Conservation (phyloP, 1,140 invertebrate genomes). For the Rhagoletis pomonella region DNA sequence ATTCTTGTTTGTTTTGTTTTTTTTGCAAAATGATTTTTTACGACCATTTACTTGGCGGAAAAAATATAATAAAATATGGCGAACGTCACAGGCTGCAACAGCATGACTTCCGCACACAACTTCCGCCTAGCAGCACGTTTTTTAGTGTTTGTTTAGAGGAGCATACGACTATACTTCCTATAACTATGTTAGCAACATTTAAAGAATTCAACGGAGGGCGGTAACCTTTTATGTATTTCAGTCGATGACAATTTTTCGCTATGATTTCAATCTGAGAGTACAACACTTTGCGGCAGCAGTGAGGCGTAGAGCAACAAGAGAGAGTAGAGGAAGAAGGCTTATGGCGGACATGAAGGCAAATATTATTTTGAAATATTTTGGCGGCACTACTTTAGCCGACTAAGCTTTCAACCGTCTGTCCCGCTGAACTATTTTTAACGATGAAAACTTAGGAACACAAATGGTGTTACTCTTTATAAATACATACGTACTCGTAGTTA, state of each 20-base stretch:
- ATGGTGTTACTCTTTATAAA: background rate
- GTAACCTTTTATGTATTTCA: background rate
- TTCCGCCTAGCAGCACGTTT: constrained; percentile 5
- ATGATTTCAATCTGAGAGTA: background rate
- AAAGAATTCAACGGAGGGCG: background rate
- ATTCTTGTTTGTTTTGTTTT: background rate
- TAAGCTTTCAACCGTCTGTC: background rate
- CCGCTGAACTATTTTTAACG: background rate
- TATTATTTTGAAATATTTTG: constrained; percentile 1
- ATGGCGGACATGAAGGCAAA: constrained; percentile 34
- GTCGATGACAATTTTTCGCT: background rate
- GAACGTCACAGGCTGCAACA: constrained; percentile 5
- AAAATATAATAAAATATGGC: constrained; percentile 48
- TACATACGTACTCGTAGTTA: background rate
- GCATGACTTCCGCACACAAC: constrained; percentile 35
- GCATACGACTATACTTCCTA: background rate
- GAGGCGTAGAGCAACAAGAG: background rate
- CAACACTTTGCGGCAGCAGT: background rate
- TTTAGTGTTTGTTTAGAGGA: background rate
- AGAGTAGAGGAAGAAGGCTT: background rate
- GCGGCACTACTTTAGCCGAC: background rate
- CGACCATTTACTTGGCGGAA: constrained; percentile 37
- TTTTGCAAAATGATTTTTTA: constrained; percentile 16
- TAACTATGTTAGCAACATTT: background rate
- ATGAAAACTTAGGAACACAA: background rate